Conservation (phyloP, 2,888 invertebrate genomes). For the Agrilus biguttatus region DNA sequence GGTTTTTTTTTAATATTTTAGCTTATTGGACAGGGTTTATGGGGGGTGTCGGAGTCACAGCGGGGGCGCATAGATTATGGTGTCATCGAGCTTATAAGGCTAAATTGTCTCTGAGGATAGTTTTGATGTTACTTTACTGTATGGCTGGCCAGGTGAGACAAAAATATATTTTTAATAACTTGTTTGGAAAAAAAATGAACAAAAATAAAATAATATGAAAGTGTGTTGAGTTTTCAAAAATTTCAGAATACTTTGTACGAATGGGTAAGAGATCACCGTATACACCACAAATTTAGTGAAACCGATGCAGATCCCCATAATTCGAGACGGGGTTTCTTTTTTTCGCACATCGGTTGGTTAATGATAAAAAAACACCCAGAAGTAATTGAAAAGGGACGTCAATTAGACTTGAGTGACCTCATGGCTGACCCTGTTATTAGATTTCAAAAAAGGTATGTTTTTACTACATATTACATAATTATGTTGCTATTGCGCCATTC, state of each 20-base stretch:
- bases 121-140: neutral
- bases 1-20: too few relatives aligned
- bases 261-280: conserved; percentile 64
- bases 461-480: too few relatives aligned
- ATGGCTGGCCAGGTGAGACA: too few relatives aligned
- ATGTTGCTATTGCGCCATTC: too few relatives aligned
- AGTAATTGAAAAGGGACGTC: conserved; percentile 59
- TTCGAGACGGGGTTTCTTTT: conserved; percentile 75
- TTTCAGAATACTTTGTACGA: conserved; percentile 51
- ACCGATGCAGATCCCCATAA: conserved; percentile 75
- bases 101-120: conserved; percentile 31
- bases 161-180: neutral
- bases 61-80: conserved; percentile 93
- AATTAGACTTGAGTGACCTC: conserved; percentile 74
- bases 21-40: too few relatives aligned
- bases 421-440: conserved; percentile 57
- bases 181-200: neutral
- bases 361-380: conserved; percentile 81
- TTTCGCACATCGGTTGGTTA: conserved; percentile 87
- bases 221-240: neutral
- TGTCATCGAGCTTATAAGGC: conserved; percentile 93
- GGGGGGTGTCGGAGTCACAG: conserved; percentile 66
- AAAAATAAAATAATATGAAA: neutral
- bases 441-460: conserved; percentile 61
- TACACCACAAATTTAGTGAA: conserved; percentile 63